phyloP scores from a whole-genome alignment of 2,113 vertebrate species.

The Octodon degus region DNA sequence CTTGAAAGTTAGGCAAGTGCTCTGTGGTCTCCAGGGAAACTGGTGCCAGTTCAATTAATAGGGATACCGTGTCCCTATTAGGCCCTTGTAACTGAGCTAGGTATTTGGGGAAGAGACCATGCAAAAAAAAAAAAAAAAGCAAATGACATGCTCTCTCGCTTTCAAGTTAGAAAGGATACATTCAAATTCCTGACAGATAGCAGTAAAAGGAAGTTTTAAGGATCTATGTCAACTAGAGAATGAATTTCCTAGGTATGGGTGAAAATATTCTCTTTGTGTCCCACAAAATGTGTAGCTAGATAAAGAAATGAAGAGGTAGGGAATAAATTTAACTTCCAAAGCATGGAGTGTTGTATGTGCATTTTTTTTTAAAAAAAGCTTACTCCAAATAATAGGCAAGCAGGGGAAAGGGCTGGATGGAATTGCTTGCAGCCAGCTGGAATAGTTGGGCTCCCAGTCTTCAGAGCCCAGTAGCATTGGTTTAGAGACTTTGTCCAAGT shows the following conservation, averaged over 20 bases:
- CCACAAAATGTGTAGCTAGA: neutral
- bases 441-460: neutral
- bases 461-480: neutral
- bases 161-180: neutral
- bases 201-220: neutral
- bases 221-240: neutral
- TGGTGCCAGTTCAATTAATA: neutral
- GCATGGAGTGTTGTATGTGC: neutral
- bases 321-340: neutral
- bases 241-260: neutral
- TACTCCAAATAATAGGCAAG: neutral
- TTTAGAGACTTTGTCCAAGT: neutral
- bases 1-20: conserved; percentile 27
- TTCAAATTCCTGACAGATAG: neutral
- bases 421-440: neutral
- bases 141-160: neutral
- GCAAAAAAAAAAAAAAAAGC: neutral
- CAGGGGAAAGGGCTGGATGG: neutral
- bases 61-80: neutral
- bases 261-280: neutral
- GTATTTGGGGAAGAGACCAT: neutral
- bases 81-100: neutral
- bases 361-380: neutral
- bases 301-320: neutral
- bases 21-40: conserved; percentile 61